Evolutionary conservation across 2,888 invertebrate genomes (phyloP).

Genomic region (Lepas anatifera): DNA sequence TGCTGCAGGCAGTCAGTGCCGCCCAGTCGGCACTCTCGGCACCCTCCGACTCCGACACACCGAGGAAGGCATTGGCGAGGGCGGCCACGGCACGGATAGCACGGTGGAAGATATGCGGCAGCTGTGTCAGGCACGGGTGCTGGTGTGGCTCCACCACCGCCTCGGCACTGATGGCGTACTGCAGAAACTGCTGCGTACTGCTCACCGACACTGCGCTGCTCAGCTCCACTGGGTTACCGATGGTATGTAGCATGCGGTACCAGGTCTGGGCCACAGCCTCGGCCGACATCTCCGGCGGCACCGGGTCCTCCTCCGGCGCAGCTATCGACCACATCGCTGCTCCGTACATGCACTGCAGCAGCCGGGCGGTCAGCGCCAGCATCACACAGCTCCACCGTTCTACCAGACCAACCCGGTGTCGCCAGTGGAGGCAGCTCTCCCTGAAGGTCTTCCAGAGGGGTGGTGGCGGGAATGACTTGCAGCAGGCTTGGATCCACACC

Average conservation of each 20-base stretch:
- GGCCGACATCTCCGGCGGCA: conserved; percentile 1
- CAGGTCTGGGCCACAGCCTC: conserved; percentile 70
- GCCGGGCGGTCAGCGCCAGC: conserved; percentile 68
- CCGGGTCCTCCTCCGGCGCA: neutral
- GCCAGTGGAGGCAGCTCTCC: conserved; percentile 85
- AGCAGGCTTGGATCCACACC: conserved; percentile 64
- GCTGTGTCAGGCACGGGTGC: conserved; percentile 67
- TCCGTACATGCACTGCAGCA: conserved; percentile 79
- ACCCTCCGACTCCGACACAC: conserved; percentile 37
- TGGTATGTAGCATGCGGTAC: conserved; percentile 86
- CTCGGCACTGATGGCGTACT: conserved; percentile 69
- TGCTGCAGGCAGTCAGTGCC: neutral
- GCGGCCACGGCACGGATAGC: conserved; percentile 87
- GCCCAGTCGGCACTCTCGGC: conserved; percentile 44
- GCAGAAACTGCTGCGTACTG: conserved; percentile 57
- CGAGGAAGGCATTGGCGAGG: conserved; percentile 89
- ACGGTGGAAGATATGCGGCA: conserved; percentile 82
- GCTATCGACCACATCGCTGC: conserved; percentile 40
- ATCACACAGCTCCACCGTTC: conserved; percentile 94
- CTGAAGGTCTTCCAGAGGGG: conserved; percentile 79
- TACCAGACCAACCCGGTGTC: conserved; percentile 81
- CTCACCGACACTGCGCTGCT: conserved; percentile 68
- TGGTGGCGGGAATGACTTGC: conserved; percentile 81
- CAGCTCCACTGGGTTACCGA: conserved; percentile 83
- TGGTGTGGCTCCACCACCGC: conserved; percentile 72